These are phyloP conservation scores for Anhinga anhinga DNA, from an alignment of 2,113 vertebrate species.

Conservation along the genomic window DNA sequence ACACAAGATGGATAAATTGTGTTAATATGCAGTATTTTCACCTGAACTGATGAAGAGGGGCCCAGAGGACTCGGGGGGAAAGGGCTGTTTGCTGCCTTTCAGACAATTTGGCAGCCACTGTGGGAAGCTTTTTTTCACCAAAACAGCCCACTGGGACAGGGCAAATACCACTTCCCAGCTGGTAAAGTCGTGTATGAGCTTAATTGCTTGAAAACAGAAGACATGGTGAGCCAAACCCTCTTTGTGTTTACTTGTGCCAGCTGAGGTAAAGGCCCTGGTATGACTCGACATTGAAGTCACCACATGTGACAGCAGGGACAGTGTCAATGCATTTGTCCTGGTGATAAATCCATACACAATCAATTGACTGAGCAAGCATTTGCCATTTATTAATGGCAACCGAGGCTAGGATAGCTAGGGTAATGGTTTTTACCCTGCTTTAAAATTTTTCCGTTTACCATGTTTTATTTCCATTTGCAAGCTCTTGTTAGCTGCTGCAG, in stretches of 20 bases:
- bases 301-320: background rate
- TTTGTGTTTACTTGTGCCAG: background rate
- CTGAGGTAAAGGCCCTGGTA: background rate
- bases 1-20: background rate
- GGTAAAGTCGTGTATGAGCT: background rate
- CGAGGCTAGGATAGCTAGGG: background rate
- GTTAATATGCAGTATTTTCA: conserved; percentile 11
- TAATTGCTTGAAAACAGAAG: background rate
- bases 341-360: background rate
- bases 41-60: background rate
- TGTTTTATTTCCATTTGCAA: background rate
- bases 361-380: background rate
- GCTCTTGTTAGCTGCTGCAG: background rate
- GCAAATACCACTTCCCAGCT: background rate
- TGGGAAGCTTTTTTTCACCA: background rate
- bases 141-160: background rate
- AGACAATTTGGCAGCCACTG: background rate
- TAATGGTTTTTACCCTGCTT: background rate
- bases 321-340: background rate
- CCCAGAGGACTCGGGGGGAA: background rate
- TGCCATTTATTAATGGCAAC: background rate
- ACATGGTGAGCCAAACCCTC: background rate
- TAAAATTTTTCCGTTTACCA: background rate
- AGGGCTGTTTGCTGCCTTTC: background rate
- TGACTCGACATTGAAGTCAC: background rate